A percentile compares a stretch with the other conserved stretches of the same genome.
Conservation (phyloP, 1,140 invertebrate genomes). For the Orchestia grillus region DNA sequence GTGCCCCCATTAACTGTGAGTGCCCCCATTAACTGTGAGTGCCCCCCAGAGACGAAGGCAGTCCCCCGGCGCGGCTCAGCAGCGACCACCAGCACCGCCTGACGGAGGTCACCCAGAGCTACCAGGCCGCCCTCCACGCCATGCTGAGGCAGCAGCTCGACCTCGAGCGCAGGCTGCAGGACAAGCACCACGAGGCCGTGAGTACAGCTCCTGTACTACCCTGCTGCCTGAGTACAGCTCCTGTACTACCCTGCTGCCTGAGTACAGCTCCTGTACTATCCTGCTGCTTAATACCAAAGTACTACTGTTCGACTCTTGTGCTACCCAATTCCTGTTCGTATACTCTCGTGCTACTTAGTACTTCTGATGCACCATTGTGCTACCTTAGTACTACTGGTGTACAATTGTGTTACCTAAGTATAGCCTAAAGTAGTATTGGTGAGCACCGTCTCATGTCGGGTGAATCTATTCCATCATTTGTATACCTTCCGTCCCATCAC, state of each 20-base stretch:
- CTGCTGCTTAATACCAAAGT: neutral
- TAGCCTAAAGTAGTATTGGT: too few relatives aligned
- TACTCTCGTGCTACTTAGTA: too few relatives aligned
- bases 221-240: neutral
- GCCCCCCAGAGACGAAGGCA: conserved; percentile 35
- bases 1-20: neutral
- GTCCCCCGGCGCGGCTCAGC: conserved; percentile 21
- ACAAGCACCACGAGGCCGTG: conserved; percentile 86
- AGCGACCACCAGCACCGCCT: conserved; percentile 68
- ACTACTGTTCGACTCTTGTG: neutral
- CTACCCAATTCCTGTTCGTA: too few relatives aligned
- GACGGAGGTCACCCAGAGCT: conserved; percentile 70
- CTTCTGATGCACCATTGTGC: too few relatives aligned
- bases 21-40: neutral
- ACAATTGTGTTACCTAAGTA: too few relatives aligned
- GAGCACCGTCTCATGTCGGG: too few relatives aligned
- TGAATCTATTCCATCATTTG: too few relatives aligned
- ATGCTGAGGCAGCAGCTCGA: conserved; percentile 80
- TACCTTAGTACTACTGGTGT: too few relatives aligned
- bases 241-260: too few relatives aligned
- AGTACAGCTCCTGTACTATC: neutral
- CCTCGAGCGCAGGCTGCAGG: conserved; percentile 83
- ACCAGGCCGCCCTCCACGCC: conserved; percentile 78
- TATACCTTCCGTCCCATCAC: too few relatives aligned
- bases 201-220: neutral